Evolutionary conservation across 1,140 invertebrate species (phyloP).

Genomic region (Hestina assimilis): DNA sequence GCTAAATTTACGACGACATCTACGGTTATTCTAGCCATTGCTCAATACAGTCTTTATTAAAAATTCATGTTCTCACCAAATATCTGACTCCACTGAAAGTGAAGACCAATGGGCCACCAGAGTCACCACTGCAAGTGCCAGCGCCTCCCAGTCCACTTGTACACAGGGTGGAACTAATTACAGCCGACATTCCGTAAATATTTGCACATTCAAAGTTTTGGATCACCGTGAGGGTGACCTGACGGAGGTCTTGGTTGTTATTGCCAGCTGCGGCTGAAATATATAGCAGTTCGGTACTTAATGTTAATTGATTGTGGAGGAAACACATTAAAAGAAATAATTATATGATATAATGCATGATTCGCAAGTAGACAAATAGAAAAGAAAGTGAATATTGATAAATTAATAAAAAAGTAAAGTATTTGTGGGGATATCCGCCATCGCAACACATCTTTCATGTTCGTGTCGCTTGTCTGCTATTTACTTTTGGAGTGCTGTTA

Average conservation of each 20-base stretch:
- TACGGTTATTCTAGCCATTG: too few relatives aligned
- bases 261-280: conserved; percentile 22
- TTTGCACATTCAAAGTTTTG: conserved; percentile 32
- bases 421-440: not conserved
- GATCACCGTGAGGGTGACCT: conserved; percentile 35
- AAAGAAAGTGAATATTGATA: too few relatives aligned
- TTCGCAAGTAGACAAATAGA: too few relatives aligned
- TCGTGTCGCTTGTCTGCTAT: too few relatives aligned
- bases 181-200: conserved; percentile 19
- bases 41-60: too few relatives aligned
- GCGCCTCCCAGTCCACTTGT: conserved; percentile 27
- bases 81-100: conserved; percentile 3
- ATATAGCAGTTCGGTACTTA: too few relatives aligned
- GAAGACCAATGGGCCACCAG: conserved; percentile 36
- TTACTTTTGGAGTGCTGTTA: not conserved
- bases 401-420: not conserved
- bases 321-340: too few relatives aligned
- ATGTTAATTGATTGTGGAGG: not conserved
- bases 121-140: conserved; percentile 39
- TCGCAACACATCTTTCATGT: not conserved
- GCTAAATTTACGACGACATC: too few relatives aligned
- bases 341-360: too few relatives aligned
- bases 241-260: conserved; percentile 25
- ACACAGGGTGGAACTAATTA: conserved; percentile 30
- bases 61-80: too few relatives aligned